Conservation (phyloP, 2,113 vertebrate species). For the Menidia beryllina region DNA sequence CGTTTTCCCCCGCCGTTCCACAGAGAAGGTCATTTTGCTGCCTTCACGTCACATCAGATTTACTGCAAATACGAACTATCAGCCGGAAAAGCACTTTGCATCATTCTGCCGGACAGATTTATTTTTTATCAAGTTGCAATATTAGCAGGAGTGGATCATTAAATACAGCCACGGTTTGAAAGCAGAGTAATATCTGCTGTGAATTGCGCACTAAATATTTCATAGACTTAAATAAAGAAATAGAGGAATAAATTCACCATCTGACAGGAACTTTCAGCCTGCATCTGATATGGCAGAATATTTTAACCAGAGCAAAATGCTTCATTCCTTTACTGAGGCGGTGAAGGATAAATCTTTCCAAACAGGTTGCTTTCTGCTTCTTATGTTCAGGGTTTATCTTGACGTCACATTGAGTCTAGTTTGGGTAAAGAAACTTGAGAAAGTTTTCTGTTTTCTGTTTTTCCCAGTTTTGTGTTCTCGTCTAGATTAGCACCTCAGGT, state of each 20-base stretch:
- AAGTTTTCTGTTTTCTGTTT: too few species aligned
- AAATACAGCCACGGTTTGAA: neutral
- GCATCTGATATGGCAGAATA: neutral
- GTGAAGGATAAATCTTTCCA: too few species aligned
- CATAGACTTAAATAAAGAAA: neutral
- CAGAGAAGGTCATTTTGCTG: slow-evolving; percentile 5
- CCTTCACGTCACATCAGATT: slow-evolving; percentile 7
- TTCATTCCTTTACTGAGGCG: too few species aligned
- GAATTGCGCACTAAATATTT: neutral
- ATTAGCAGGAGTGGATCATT: neutral
- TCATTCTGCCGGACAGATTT: neutral
- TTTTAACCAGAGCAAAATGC: neutral
- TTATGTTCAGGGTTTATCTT: too few species aligned
- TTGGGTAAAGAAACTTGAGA: too few species aligned
- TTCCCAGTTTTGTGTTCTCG: too few species aligned
- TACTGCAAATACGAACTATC: slow-evolving; percentile 7
- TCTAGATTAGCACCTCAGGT: too few species aligned
- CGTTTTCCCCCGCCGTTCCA: neutral
- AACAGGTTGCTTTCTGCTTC: too few species aligned
- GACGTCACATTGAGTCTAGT: too few species aligned
- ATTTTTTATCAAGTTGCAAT: neutral
- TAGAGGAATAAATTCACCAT: too few species aligned
- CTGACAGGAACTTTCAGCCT: neutral
- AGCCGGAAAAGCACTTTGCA: neutral
- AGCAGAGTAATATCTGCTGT: neutral